These are phyloP conservation scores for Magallana nippona DNA, from an alignment of 2,888 invertebrate species.

Conservation along the genomic window DNA sequence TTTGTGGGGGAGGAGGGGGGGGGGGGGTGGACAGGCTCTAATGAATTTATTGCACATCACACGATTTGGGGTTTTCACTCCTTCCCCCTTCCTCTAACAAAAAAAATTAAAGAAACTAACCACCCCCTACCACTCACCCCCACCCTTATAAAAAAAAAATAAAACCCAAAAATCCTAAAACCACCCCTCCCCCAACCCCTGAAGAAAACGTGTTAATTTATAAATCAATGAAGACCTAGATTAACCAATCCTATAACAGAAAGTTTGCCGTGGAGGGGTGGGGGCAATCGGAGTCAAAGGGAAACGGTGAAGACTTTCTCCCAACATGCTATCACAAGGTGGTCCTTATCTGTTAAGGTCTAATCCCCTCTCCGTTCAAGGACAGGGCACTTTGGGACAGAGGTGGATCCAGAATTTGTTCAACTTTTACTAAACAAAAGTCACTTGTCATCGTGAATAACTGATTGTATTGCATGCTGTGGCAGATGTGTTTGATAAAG, in stretches of 20 bases:
- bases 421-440: not conserved
- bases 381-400: not conserved
- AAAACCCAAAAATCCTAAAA: no score
- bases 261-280: no score
- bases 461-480: not conserved
- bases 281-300: no score
- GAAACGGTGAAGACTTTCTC: not conserved
- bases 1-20: no score
- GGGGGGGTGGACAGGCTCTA: no score
- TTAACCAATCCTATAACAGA: no score
- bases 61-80: no score
- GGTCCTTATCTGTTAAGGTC: not conserved
- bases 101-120: not conserved
- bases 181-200: no score
- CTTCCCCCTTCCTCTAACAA: not conserved
- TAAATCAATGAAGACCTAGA: no score
- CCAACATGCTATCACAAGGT: not conserved
- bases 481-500: not conserved
- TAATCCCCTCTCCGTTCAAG: conserved; percentile 2
- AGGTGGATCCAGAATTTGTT: not conserved
- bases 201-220: no score
- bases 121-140: not conserved
- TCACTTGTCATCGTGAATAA: not conserved
- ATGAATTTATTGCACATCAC: no score
- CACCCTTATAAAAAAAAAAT: no score